A percentile compares a stretch with the other conserved stretches of the same genome.
Evolutionary conservation across 2,888 invertebrate species (phyloP).

Genomic region (Philonicus albiceps): DNA sequence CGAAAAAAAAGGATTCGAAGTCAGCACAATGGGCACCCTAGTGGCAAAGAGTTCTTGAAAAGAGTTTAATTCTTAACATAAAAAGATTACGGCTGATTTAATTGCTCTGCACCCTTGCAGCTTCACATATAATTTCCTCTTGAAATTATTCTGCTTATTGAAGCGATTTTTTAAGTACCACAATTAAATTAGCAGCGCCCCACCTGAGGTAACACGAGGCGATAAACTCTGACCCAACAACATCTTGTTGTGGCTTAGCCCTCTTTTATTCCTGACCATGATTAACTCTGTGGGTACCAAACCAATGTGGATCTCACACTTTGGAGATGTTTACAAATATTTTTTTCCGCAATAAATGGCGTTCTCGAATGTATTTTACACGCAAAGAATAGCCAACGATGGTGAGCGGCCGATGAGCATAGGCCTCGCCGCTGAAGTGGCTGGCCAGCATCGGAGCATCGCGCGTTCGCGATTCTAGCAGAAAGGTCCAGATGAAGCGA

Average conservation of each 20-base stretch:
- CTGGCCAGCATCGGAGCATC: background rate
- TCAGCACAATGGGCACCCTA: too few relatives aligned
- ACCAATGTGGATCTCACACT: background rate
- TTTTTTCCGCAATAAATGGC: background rate
- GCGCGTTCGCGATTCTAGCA: background rate
- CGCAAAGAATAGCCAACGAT: background rate
- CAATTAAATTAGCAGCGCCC: background rate
- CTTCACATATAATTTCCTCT: too few relatives aligned
- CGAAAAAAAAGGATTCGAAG: too few relatives aligned
- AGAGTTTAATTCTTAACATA: too few relatives aligned
- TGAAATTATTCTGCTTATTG: too few relatives aligned
- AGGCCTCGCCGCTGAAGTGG: background rate
- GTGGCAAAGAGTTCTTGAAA: too few relatives aligned
- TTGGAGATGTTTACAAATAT: background rate
- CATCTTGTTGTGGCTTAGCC: background rate
- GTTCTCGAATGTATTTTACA: background rate
- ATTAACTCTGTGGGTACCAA: background rate
- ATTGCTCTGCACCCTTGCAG: too few relatives aligned
- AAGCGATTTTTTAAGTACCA: background rate
- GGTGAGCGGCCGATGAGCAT: background rate
- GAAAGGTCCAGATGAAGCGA: constrained; percentile 32
- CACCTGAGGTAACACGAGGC: background rate
- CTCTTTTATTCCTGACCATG: background rate
- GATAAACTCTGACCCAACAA: background rate
- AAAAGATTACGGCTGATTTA: too few relatives aligned